Evolutionary conservation across 2,888 invertebrate species (phyloP).

Genomic region (Ferdinandea cuprea): DNA sequence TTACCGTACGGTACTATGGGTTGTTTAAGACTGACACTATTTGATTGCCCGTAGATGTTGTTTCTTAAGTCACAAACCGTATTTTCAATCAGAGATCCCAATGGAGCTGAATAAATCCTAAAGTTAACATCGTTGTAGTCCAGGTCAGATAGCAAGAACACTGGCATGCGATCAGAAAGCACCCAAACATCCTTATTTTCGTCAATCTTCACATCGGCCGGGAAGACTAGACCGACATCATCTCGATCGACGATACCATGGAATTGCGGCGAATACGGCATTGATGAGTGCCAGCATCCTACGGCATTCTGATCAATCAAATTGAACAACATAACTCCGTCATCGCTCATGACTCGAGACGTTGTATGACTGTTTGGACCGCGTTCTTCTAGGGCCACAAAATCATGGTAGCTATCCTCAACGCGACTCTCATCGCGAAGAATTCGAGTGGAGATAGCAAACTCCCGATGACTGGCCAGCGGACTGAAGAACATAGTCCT

Average conservation of each 20-base stretch:
- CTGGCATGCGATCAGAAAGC: slow-evolving; percentile 92
- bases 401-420: slow-evolving; percentile 88
- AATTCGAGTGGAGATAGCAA: slow-evolving; percentile 90
- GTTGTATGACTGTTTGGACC: slow-evolving; percentile 89
- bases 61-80: slow-evolving; percentile 88
- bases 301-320: slow-evolving; percentile 92
- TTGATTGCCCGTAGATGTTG: slow-evolving; percentile 78
- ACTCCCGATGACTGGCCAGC: slow-evolving; percentile 90
- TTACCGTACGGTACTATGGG: slow-evolving; percentile 6
- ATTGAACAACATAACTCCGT: slow-evolving; percentile 90
- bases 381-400: slow-evolving; percentile 85
- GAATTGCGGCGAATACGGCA: slow-evolving; percentile 87
- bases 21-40: slow-evolving; percentile 75
- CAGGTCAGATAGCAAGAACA: slow-evolving; percentile 87
- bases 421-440: slow-evolving; percentile 88
- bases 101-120: slow-evolving; percentile 88
- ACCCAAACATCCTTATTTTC: slow-evolving; percentile 90
- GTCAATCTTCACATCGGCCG: slow-evolving; percentile 91
- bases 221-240: slow-evolving; percentile 90
- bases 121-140: slow-evolving; percentile 91
- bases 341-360: slow-evolving; percentile 89
- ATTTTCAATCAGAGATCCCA: slow-evolving; percentile 87
- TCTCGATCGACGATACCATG: slow-evolving; percentile 89
- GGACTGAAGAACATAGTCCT: slow-evolving; percentile 91
- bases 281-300: slow-evolving; percentile 91